Evolutionary conservation across 2,113 vertebrate genomes (phyloP).

Genomic region (Percopsis transmontana): DNA sequence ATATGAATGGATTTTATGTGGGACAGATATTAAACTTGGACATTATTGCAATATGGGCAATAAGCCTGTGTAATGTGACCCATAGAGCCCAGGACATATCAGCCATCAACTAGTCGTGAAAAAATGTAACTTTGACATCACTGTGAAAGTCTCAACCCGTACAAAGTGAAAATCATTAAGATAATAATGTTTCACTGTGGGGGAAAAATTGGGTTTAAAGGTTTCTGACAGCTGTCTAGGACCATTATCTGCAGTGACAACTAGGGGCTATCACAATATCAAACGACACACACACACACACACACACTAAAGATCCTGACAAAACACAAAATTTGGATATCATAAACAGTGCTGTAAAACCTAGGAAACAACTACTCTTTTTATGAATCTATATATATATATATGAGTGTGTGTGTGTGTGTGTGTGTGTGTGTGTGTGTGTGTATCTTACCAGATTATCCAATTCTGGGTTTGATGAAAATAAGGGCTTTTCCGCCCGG

Average conservation of each 20-base stretch:
- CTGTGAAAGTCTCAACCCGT: constrained; percentile 31
- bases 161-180: constrained; percentile 35
- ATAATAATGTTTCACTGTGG: constrained; percentile 51
- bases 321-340: neutral
- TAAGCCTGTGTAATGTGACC: constrained; percentile 20
- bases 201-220: constrained; percentile 41
- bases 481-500: constrained; percentile 98
- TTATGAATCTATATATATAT: neutral
- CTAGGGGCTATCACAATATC: constrained; percentile 64
- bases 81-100: constrained; percentile 56
- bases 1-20: constrained; percentile 57
- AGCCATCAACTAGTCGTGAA: constrained; percentile 38
- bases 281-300: constrained; percentile 46
- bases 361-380: neutral
- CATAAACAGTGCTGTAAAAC: neutral
- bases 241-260: constrained; percentile 67
- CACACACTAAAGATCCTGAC: constrained; percentile 15
- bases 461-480: constrained; percentile 99
- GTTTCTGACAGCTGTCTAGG: constrained; percentile 65
- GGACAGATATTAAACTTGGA: constrained; percentile 62
- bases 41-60: constrained; percentile 54
- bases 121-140: constrained; percentile 41
- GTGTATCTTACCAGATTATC: constrained; percentile 96
- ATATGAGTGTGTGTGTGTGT: constrained; percentile 1
- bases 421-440: constrained; percentile 2